Percentiles rank a stretch among this genome's conserved stretches.
Conservation (phyloP, 2,888 invertebrate species). For the Cataglyphis cursor region DNA sequence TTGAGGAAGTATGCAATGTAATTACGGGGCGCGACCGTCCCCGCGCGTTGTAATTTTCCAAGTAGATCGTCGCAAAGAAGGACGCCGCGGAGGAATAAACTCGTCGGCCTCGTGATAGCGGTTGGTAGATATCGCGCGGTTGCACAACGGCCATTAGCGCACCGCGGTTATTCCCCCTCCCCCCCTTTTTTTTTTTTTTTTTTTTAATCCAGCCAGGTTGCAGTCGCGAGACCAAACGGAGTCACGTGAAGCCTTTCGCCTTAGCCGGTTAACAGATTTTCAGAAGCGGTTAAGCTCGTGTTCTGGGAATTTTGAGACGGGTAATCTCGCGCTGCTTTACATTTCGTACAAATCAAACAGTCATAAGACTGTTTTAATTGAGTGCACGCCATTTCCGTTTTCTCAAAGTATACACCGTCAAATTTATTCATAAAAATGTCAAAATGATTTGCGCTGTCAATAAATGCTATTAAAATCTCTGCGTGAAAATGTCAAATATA, state of each 20-base stretch:
- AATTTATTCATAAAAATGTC: too few relatives aligned
- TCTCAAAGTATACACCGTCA: constrained; percentile 12
- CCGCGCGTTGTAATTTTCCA: constrained; percentile 41
- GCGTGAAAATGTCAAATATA: background rate
- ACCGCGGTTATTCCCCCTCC: constrained; percentile 27
- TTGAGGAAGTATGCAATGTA: constrained; percentile 32
- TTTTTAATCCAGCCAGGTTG: constrained; percentile 42
- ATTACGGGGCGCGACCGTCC: constrained; percentile 31
- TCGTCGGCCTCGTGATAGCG: constrained; percentile 22
- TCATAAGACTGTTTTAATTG: constrained; percentile 13
- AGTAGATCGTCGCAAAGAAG: constrained; percentile 32
- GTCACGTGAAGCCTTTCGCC: constrained; percentile 40
- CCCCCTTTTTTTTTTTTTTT: constrained; percentile 43
- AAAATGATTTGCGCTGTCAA: background rate
- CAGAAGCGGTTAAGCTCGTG: constrained; percentile 39
- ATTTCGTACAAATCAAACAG: constrained; percentile 36
- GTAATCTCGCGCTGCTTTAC: constrained; percentile 34
- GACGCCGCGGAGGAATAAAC: constrained; percentile 33
- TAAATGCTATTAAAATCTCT: background rate
- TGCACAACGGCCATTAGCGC: constrained; percentile 46
- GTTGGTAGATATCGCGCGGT: constrained; percentile 49
- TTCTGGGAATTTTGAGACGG: constrained; percentile 44
- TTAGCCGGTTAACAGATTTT: constrained; percentile 51
- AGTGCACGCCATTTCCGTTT: constrained; percentile 49
- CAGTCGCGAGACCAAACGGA: constrained; percentile 27